These are phyloP conservation scores for Hemicentrotus pulcherrimus DNA, from an alignment of 35 echinoderm and acorn worm genomes.

Conservation along the genomic window DNA sequence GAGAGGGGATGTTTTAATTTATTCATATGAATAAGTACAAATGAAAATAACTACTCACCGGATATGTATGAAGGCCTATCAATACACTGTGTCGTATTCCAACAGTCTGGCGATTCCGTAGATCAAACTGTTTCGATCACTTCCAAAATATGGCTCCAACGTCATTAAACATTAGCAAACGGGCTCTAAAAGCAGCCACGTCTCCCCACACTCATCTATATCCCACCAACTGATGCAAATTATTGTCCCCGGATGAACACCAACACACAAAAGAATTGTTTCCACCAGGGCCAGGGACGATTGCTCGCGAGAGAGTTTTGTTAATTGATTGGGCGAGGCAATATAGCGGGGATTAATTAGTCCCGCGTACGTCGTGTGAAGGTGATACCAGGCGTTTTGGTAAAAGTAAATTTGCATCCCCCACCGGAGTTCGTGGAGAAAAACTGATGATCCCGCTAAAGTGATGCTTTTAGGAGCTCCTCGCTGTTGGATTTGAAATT, in stretches of 20 bases:
- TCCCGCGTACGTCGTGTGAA: not conserved
- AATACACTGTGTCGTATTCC: no score
- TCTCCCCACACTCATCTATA: not conserved
- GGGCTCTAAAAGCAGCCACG: not conserved
- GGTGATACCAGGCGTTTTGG: not conserved
- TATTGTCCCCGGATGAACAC: not conserved
- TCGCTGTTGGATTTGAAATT: not conserved
- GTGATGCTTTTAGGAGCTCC: not conserved
- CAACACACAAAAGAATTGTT: not conserved
- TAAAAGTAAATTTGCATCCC: not conserved
- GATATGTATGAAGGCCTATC: no score
- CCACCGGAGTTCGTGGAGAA: not conserved
- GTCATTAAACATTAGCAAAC: not conserved
- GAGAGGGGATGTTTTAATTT: no score
- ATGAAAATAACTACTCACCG: no score
- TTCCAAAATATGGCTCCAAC: no score
- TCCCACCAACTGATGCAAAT: not conserved
- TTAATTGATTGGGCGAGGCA: not conserved
- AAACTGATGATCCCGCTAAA: not conserved
- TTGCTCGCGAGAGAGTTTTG: not conserved
- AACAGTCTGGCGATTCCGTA: no score
- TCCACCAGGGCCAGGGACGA: not conserved
- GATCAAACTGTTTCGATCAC: no score
- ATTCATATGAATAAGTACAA: no score
- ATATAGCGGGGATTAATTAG: not conserved